Conservation (phyloP, 2,888 invertebrate genomes). For the Embidobia sp. region DNA sequence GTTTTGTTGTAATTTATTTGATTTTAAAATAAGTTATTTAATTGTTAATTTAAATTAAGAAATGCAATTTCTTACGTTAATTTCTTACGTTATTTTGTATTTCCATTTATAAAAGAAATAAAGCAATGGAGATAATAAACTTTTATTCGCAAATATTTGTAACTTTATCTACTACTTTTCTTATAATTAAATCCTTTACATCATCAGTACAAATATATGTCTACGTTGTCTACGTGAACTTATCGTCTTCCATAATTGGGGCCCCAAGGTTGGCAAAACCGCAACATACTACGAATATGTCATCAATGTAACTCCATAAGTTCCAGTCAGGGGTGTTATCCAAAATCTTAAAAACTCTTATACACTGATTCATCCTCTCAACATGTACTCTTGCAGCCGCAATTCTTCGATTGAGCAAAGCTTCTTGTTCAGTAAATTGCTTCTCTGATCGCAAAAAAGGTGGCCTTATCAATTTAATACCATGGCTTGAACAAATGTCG, state of each 20-base stretch:
- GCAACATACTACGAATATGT: slow-evolving; percentile 53
- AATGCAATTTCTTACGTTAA: too few relatives aligned
- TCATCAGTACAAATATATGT: too few relatives aligned
- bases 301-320: slow-evolving; percentile 12
- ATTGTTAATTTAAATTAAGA: too few relatives aligned
- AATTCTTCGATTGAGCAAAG: slow-evolving; percentile 21
- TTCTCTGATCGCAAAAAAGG: slow-evolving; percentile 46
- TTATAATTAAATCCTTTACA: too few relatives aligned
- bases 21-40: too few relatives aligned
- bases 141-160: too few relatives aligned
- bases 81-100: too few relatives aligned
- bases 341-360: slow-evolving; percentile 40
- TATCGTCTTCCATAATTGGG: slow-evolving; percentile 33
- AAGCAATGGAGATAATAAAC: too few relatives aligned
- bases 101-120: too few relatives aligned
- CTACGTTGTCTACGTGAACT: slow-evolving; percentile 30
- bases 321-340: slow-evolving; percentile 18
- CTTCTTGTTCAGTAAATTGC: slow-evolving; percentile 41
- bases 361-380: slow-evolving; percentile 49
- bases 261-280: slow-evolving; percentile 38
- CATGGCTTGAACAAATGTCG: slow-evolving; percentile 27
- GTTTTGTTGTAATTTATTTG: too few relatives aligned
- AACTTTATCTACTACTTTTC: too few relatives aligned
- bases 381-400: slow-evolving; percentile 55
- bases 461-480: slow-evolving; percentile 35